A percentile compares a stretch with the other conserved stretches of the same genome.
phyloP scores from a whole-genome alignment of 2,888 invertebrate genomes.

The Tethea ocularis region DNA sequence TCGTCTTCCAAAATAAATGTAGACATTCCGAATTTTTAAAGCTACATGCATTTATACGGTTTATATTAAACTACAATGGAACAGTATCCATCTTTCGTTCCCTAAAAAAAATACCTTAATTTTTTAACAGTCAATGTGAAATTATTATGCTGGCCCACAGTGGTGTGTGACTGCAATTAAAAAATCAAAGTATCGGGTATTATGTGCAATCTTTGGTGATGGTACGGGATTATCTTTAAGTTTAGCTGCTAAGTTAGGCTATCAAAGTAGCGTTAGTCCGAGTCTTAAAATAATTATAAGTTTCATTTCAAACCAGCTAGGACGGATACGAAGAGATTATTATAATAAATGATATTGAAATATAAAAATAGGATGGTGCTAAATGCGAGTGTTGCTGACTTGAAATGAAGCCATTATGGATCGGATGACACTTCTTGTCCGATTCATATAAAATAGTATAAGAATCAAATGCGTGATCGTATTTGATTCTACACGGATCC shows the following conservation, averaged over 20 bases:
- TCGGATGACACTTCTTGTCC: constrained; percentile 81
- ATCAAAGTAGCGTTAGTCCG: constrained; percentile 52
- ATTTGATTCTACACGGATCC: constrained; percentile 56
- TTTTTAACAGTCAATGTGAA: constrained; percentile 77
- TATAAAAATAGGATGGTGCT: constrained; percentile 66
- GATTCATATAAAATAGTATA: constrained; percentile 53
- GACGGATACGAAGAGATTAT: constrained; percentile 42
- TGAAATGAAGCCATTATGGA: constrained; percentile 77
- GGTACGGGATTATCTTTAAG: constrained; percentile 82
- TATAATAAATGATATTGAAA: constrained; percentile 25
- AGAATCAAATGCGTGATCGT: constrained; percentile 38
- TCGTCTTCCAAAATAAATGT: constrained; percentile 75
- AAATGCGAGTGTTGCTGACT: constrained; percentile 64
- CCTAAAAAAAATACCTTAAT: constrained; percentile 71
- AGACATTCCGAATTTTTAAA: constrained; percentile 53
- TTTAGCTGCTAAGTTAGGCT: constrained; percentile 57
- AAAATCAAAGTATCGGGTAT: constrained; percentile 90
- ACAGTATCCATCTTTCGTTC: constrained; percentile 59
- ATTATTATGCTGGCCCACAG: constrained; percentile 59
- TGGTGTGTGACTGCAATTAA: constrained; percentile 79
- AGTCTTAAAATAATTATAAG: constrained; percentile 57
- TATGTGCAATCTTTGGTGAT: constrained; percentile 93
- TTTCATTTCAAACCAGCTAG: constrained; percentile 79
- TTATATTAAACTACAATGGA: constrained; percentile 51
- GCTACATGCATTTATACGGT: constrained; percentile 44